Evolutionary conservation across 2,113 vertebrate genomes (phyloP).

Genomic region (Terrapene triunguis): DNA sequence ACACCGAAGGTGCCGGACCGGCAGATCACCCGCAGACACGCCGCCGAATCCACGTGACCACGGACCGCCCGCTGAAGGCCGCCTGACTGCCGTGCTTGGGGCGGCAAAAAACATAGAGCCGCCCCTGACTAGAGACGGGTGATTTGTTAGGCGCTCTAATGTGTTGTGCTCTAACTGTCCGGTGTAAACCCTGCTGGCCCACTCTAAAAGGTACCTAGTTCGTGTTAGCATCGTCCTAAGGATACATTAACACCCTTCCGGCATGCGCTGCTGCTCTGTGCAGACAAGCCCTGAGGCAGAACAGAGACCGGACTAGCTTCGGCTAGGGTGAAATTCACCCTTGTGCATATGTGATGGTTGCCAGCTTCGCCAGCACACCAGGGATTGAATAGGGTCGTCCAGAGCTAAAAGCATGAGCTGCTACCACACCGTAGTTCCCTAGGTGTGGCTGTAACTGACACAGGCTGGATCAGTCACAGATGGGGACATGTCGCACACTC

Average conservation of each 20-base stretch:
- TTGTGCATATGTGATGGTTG: not conserved
- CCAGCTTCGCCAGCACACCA: not conserved
- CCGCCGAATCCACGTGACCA: too few species aligned
- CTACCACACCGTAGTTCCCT: not conserved
- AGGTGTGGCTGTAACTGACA: not conserved
- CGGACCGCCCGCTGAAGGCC: too few species aligned
- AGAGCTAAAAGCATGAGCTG: not conserved
- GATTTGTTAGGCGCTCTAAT: not conserved
- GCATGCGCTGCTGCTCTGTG: not conserved
- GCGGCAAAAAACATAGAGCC: too few species aligned
- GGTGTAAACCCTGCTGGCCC: not conserved
- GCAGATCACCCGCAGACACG: too few species aligned
- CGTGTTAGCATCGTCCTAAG: not conserved
- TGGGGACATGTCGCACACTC: not conserved
- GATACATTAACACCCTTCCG: not conserved
- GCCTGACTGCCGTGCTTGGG: too few species aligned
- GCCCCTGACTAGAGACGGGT: not conserved
- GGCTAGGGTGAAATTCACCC: accelerated
- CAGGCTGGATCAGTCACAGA: not conserved
- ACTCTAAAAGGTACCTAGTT: not conserved
- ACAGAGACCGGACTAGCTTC: not conserved
- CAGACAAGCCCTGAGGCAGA: not conserved
- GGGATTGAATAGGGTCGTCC: not conserved
- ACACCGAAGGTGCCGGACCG: too few species aligned
- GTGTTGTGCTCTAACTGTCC: not conserved